Evolutionary conservation across 2,113 vertebrate species (phyloP), one percentile per base, ranked within the genome.

Genomic region (Saimiri boliviensis): DNA sequence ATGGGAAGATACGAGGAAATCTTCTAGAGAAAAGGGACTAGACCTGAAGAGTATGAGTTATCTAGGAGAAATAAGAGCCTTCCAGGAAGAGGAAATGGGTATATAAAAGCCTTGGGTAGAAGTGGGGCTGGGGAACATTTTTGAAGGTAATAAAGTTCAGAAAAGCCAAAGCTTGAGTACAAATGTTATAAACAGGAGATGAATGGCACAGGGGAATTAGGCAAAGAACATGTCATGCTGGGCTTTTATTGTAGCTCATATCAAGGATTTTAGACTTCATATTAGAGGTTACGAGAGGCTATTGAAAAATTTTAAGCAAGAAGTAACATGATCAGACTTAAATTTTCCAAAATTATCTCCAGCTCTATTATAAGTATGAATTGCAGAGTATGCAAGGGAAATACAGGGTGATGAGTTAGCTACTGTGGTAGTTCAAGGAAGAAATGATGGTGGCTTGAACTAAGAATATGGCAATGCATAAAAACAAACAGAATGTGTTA

Each of bases 281-380:
- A 12, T 83, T 40, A 90, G 71, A 94, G 3, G 20, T 89, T 92
- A 73, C 83, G 54, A 93, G 23, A 63, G 3, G 25, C 20, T 82
- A 91, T 0, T 37, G 49, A 94, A 91, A 91, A 40, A 73, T 42
- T 85, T 91, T 73, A 86, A 82, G 66, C 56, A 91, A 93, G 42
- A 20, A 8, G 13, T 89, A 90, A 80, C 23, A 92, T 17, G 21
- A 86, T 27, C 25, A 40, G 37, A 63, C 89, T 91, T 89, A 21
- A 93, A 92, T 70, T 94, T 96, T 96, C 32, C 79, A 66, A 93
- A 97, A 82, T 42, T 73, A 5, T 63, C 49, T 70, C 73, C 10
- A 89, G 20, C n/a, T 79, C 40, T 82, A 81, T 83, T 45, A 14
- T 82, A 5, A 60, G 14, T 80, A 95, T 85, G 56, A 95, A 74